Conservation (phyloP, 2,888 invertebrate species). For the Monochamus alternatus region DNA sequence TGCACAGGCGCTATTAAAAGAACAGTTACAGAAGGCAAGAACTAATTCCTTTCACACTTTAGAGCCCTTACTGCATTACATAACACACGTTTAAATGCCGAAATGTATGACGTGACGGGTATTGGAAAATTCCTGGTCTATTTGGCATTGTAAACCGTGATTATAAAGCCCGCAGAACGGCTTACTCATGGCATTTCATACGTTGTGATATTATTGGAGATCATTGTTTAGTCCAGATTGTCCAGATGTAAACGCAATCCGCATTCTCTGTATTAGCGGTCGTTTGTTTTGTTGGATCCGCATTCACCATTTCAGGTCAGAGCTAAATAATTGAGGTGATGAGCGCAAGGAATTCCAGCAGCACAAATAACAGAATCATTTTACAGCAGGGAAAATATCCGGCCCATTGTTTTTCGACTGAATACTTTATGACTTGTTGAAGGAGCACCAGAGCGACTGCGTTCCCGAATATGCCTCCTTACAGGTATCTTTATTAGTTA, state of each 20-base stretch:
- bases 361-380: slow-evolving; percentile 1
- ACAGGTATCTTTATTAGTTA: too few species aligned
- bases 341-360: neutral
- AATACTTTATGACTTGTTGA: neutral
- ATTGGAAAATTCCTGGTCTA: slow-evolving; percentile 13
- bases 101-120: neutral
- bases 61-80: neutral
- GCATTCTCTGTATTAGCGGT: slow-evolving; percentile 13
- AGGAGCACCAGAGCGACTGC: neutral
- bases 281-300: slow-evolving; percentile 1
- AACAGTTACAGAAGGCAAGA: too few species aligned
- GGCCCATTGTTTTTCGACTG: neutral
- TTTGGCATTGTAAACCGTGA: slow-evolving; percentile 13
- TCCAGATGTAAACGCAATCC: slow-evolving; percentile 8
- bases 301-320: slow-evolving; percentile 5
- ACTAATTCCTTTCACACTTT: too few species aligned
- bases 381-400: neutral
- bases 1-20: too few species aligned
- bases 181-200: slow-evolving; percentile 4
- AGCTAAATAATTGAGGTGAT: slow-evolving; percentile 2
- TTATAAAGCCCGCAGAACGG: slow-evolving; percentile 4
- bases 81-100: neutral
- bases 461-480: neutral
- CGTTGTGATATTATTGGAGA: slow-evolving; percentile 5
- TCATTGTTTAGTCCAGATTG: slow-evolving; percentile 7